Percentiles rank a stretch among this genome's conserved stretches.
phyloP scores from a whole-genome alignment of 2,113 vertebrate species.

The Chascanopsetta lugubris region DNA sequence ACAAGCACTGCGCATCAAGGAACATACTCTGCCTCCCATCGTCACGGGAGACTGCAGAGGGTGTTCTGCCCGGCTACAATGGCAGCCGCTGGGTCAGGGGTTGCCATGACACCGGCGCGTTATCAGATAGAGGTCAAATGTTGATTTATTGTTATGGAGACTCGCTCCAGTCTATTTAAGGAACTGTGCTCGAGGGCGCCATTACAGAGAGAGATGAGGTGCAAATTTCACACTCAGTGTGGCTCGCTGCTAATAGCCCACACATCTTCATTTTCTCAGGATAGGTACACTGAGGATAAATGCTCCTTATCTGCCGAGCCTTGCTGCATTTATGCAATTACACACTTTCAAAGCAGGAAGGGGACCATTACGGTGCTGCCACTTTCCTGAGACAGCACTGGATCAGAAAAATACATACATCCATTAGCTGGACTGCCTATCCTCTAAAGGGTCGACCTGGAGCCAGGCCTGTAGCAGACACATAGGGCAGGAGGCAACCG shows the following conservation, averaged over 20 bases:
- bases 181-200: constrained; percentile 51
- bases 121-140: constrained; percentile 59
- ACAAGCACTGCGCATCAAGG: constrained; percentile 23
- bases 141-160: constrained; percentile 59
- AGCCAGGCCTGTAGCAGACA: background rate
- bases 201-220: constrained; percentile 61
- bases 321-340: constrained; percentile 28
- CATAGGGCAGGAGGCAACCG: background rate
- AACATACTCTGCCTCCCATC: constrained; percentile 33
- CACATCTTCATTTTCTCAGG: constrained; percentile 49
- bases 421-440: background rate
- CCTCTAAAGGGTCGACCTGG: background rate
- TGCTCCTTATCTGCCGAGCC: constrained; percentile 30
- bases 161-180: constrained; percentile 44
- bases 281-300: constrained; percentile 46
- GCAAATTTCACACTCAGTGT: constrained; percentile 43
- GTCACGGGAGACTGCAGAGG: constrained; percentile 33
- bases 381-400: background rate
- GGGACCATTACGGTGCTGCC: background rate
- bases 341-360: constrained; percentile 25
- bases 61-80: constrained; percentile 54
- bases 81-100: constrained; percentile 62
- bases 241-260: constrained; percentile 54
- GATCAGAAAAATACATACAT: background rate
- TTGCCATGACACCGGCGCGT: constrained; percentile 57